phyloP scores from a whole-genome alignment of 2,113 vertebrate species.

The Cyprinodon tularosa region DNA sequence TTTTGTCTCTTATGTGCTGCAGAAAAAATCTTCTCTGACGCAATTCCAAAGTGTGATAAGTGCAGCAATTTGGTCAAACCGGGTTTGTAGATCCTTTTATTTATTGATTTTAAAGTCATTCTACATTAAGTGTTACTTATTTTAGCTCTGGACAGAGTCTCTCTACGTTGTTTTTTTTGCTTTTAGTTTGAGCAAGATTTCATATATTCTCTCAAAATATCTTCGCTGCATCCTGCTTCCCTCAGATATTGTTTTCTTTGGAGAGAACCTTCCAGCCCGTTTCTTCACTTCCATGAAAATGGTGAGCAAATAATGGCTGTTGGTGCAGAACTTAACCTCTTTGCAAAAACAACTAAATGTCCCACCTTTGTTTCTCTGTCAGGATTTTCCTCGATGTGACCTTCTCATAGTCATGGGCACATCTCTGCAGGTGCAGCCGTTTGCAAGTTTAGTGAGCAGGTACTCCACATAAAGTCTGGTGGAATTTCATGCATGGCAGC shows the following conservation, averaged over 20 bases:
- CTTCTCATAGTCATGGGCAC: conserved; percentile 94
- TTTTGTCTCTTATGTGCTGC: conserved; percentile 12
- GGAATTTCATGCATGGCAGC: neutral
- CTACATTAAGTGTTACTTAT: neutral
- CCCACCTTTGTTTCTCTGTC: neutral
- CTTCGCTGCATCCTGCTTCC: neutral
- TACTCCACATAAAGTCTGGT: conserved; percentile 47
- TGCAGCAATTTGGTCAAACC: conserved; percentile 90
- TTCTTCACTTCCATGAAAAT: conserved; percentile 88
- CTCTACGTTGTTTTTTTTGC: neutral
- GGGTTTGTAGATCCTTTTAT: conserved; percentile 74
- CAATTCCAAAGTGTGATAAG: conserved; percentile 86
- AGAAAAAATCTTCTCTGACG: conserved; percentile 89
- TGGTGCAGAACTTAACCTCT: neutral
- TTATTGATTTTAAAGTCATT: neutral
- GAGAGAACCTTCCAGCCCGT: conserved; percentile 86
- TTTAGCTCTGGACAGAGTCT: neutral
- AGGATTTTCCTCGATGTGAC: conserved; percentile 90
- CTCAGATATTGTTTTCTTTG: conserved; percentile 92
- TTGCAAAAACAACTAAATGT: neutral
- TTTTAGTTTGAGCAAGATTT: too few relatives aligned
- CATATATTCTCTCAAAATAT: neutral
- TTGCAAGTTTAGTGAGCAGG: conserved; percentile 89
- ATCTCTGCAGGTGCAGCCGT: conserved; percentile 92
- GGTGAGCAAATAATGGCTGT: conserved; percentile 70